Percentiles rank a stretch among this genome's conserved stretches.
Conservation (phyloP, 1,140 invertebrate species). For the Bacillus rossius region DNA sequence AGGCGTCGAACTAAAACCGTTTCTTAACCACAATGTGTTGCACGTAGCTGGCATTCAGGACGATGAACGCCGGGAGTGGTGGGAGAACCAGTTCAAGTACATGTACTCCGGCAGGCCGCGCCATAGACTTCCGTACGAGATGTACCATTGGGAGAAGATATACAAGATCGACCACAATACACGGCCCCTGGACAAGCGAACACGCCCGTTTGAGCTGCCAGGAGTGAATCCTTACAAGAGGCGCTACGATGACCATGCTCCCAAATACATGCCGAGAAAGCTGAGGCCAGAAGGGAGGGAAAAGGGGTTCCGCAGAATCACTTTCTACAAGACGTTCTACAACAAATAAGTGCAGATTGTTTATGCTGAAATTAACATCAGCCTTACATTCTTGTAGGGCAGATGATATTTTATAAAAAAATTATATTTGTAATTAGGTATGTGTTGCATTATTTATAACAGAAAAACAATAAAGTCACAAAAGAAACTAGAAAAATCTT, state of each 20-base stretch:
- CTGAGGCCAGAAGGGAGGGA: not conserved
- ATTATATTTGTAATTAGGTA: too few species aligned
- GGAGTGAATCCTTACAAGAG: constrained; percentile 51
- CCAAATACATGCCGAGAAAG: constrained; percentile 59
- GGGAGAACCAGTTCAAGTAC: constrained; percentile 62
- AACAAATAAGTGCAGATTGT: too few species aligned
- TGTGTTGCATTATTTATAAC: too few species aligned
- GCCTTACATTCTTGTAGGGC: too few species aligned
- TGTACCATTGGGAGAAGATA: constrained; percentile 69
- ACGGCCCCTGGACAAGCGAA: constrained; percentile 56
- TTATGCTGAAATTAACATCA: too few species aligned
- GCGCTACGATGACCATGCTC: constrained; percentile 56
- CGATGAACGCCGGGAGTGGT: constrained; percentile 56
- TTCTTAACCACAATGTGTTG: constrained; percentile 52
- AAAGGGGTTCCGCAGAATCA: not conserved
- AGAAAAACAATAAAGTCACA: too few species aligned
- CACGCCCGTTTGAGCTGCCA: constrained; percentile 56
- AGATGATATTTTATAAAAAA: too few species aligned
- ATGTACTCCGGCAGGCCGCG: constrained; percentile 57
- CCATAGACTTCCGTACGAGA: constrained; percentile 54
- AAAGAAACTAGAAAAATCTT: too few species aligned
- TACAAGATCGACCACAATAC: constrained; percentile 65
- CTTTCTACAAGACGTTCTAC: too few species aligned
- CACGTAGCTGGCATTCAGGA: constrained; percentile 61
- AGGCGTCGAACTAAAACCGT: constrained; percentile 64